phyloP scores from a whole-genome alignment of 2,888 invertebrate genomes.

The Amphipyra berbera region DNA sequence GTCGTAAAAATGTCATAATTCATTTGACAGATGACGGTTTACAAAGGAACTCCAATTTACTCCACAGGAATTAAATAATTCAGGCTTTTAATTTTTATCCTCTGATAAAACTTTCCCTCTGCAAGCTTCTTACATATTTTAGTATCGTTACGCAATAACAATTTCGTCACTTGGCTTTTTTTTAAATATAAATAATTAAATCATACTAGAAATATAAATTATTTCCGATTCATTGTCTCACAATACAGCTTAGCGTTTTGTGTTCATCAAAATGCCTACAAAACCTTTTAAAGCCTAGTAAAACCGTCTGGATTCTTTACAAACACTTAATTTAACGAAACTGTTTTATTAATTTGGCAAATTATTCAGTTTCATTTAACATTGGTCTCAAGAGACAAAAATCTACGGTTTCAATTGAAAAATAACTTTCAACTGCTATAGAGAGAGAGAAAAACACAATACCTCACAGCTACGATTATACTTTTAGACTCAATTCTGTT shows the following conservation, averaged over 20 bases:
- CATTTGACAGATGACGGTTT: conserved; percentile 78
- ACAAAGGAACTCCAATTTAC: conserved; percentile 72
- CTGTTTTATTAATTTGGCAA: conserved; percentile 77
- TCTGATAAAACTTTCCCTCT: conserved; percentile 59
- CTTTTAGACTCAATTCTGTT: conserved; percentile 15
- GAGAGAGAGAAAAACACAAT: conserved; percentile 23
- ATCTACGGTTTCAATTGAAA: conserved; percentile 68
- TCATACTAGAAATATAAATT: conserved; percentile 12
- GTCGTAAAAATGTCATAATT: conserved; percentile 76
- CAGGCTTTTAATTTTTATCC: conserved; percentile 70
- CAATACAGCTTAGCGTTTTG: conserved; percentile 36
- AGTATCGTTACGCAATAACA: conserved; percentile 41
- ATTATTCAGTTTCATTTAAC: conserved; percentile 78
- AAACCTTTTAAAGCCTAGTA: conserved; percentile 55
- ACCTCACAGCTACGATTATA: conserved; percentile 27
- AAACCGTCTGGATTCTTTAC: conserved; percentile 54
- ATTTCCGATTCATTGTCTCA: conserved; percentile 14
- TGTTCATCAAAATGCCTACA: conserved; percentile 44
- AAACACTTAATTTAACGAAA: conserved; percentile 69
- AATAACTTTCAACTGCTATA: conserved; percentile 22
- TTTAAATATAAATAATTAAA: conserved; percentile 11
- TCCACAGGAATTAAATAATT: conserved; percentile 71
- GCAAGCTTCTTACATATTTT: conserved; percentile 58
- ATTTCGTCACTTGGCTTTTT: conserved; percentile 18
- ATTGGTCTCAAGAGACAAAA: conserved; percentile 69